Evolutionary conservation across 1,140 invertebrate genomes (phyloP).

Genomic region (Cotesia glomerata): DNA sequence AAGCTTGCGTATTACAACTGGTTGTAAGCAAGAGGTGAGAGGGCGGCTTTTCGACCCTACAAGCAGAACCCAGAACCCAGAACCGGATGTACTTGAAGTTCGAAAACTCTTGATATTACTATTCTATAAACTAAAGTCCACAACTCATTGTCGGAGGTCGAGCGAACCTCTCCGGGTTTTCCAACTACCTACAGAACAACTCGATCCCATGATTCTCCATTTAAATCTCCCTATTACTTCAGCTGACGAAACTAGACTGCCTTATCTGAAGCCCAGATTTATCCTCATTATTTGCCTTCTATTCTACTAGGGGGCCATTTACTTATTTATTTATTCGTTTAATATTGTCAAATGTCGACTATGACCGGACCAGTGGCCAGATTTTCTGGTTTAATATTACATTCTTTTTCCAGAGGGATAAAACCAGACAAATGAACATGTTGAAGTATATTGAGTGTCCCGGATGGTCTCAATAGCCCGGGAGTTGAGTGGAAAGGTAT

Average conservation of each 20-base stretch:
- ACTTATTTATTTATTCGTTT: no score
- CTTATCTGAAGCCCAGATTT: no score
- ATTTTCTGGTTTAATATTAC: background rate
- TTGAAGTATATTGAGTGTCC: slow-evolving; percentile 16
- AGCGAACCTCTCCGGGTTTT: background rate
- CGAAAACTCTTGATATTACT: background rate
- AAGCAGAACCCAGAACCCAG: background rate
- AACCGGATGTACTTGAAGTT: background rate
- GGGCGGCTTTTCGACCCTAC: no score
- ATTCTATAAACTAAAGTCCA: background rate
- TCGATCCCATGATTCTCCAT: background rate
- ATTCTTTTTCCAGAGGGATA: background rate
- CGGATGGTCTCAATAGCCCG: slow-evolving; percentile 11
- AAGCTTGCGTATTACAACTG: no score
- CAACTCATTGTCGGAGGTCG: background rate
- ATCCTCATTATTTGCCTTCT: no score
- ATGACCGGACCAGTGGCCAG: no score
- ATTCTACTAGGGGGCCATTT: no score
- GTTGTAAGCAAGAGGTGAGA: no score
- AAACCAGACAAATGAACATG: background rate
- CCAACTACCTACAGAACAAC: background rate
- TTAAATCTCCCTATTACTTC: no score
- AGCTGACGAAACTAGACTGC: no score
- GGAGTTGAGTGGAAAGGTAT: background rate
- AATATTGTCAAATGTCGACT: no score